phyloP scores from a whole-genome alignment of 2,113 vertebrate genomes.

The Symphodus melops region DNA sequence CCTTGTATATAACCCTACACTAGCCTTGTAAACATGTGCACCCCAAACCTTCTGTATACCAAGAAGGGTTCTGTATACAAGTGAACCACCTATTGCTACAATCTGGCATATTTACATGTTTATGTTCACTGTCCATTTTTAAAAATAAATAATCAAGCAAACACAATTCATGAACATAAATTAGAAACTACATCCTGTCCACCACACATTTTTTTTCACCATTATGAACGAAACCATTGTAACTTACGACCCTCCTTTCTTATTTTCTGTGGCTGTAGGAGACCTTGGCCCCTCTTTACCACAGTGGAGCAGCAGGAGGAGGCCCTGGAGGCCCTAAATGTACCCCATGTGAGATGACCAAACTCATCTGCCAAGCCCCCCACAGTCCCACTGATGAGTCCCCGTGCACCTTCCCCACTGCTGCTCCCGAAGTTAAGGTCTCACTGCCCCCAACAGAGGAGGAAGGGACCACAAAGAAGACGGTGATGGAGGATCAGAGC shows the following conservation, averaged over 20 bases:
- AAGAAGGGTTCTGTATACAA: too few relatives aligned
- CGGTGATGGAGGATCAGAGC: constrained; percentile 23
- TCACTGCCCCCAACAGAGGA: constrained; percentile 48
- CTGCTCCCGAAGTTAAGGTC: constrained; percentile 38
- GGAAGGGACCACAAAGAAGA: constrained; percentile 32
- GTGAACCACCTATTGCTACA: too few relatives aligned
- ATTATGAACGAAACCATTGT: too few relatives aligned
- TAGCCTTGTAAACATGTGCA: too few relatives aligned
- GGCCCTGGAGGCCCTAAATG: constrained; percentile 53
- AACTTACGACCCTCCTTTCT: background rate
- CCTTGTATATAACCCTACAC: too few relatives aligned
- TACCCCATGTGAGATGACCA: constrained; percentile 73
- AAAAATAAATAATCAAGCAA: too few relatives aligned
- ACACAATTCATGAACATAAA: too few relatives aligned
- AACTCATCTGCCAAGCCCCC: constrained; percentile 70
- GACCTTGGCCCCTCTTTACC: constrained; percentile 78
- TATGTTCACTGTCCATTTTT: too few relatives aligned
- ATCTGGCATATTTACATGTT: too few relatives aligned
- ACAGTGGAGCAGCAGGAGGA: constrained; percentile 58
- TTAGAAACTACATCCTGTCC: too few relatives aligned
- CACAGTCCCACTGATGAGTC: constrained; percentile 48
- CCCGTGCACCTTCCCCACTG: constrained; percentile 48
- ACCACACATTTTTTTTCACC: too few relatives aligned
- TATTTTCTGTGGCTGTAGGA: constrained; percentile 69
- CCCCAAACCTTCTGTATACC: too few relatives aligned